Percentiles rank a stretch among this genome's conserved stretches.
phyloP scores from a whole-genome alignment of 2,113 vertebrate genomes.

The Thalassarche chlororhynchos region DNA sequence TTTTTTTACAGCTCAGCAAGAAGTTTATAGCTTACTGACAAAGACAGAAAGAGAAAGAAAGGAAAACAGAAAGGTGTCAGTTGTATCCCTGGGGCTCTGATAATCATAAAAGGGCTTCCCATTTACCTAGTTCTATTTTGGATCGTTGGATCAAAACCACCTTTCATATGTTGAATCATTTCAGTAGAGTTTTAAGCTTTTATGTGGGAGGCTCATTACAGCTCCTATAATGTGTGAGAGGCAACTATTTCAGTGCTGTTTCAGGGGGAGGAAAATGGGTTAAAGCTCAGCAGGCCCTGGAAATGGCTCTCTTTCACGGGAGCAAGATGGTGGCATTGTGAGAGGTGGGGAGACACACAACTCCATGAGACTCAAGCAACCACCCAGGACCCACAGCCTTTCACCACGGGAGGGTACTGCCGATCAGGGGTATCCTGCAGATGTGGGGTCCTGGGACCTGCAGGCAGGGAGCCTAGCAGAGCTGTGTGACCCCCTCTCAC shows the following conservation, averaged over 20 bases:
- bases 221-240: background rate
- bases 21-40: background rate
- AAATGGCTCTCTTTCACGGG: background rate
- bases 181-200: background rate
- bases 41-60: background rate
- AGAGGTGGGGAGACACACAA: background rate
- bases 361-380: background rate
- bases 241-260: background rate
- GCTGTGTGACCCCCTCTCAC: background rate
- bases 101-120: background rate
- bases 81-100: background rate
- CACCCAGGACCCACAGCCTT: background rate
- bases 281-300: slow-evolving; percentile 6
- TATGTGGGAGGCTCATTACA: background rate
- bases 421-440: background rate
- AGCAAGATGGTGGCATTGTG: background rate
- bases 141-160: background rate
- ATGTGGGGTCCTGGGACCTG: background rate
- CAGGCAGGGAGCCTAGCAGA: background rate
- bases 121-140: slow-evolving; percentile 9
- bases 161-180: background rate
- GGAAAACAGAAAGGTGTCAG: background rate
- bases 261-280: background rate
- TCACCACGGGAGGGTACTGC: background rate
- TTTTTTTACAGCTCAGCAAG: background rate